Base-by-base conservation (phyloP, 2,888 invertebrate species). In the Eurois occulta region DNA sequence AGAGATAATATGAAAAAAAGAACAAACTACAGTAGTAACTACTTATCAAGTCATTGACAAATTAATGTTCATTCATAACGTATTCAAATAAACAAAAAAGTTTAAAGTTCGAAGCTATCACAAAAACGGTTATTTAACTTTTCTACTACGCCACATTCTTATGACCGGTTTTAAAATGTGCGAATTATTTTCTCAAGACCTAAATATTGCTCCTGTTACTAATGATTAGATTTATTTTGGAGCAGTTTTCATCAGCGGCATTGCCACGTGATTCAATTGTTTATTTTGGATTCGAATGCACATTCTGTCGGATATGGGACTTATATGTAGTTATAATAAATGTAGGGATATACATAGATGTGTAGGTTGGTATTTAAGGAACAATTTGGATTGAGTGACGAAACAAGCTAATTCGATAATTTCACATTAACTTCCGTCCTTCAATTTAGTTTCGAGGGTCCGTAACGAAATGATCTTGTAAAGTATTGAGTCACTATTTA, bases 221-320 rank as follows among this genome's bases (percentile, higher is more conserved):
- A 5, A 38, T 8, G 0, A 28, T 38, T 18, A 18, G 11, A 58
- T 76, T 72, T 77, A 60, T 86, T 75, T 78, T 76, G 43, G 60
- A 73, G 8, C 38, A 66, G 1, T 52, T 41, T 70, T 60, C 16
- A 62, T 71, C 18, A 32, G 32, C 4, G 13, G 38, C n/a, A 28
- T 64, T 60, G 28, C 8, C 65, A 72, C 71, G 60, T 72, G 48
- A 55, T 65, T 10, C 46, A n/a, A 24, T 38, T 72, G 80, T 69
- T 80, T 83, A 48, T 83, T 78, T 86, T 76, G 75, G 72, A 76
- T 55, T 41, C 55, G 41, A 71, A 73, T 71, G 52, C 84, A 74
- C 46, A 48, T 58, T 71, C 48, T 32, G 28, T 21, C 7, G 38
- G 72, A 76, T 75, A 78, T 71, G 65, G 69, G 66, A 74, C 32